These are phyloP conservation scores for Cyaniris semiargus DNA, from an alignment of 2,888 invertebrate species.

Conservation along the genomic window DNA sequence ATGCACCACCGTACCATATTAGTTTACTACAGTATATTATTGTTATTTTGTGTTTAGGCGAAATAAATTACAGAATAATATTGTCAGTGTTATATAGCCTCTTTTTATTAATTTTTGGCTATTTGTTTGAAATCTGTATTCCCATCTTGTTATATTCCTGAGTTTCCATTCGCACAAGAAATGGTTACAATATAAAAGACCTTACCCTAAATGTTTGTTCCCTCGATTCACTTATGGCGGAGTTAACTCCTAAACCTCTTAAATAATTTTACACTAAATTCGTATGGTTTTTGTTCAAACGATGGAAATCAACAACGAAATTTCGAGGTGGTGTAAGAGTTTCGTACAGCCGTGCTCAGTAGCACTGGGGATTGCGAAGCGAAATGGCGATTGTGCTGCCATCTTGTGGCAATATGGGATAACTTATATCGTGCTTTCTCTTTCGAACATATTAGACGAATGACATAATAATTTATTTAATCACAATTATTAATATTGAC, in stretches of 20 bases:
- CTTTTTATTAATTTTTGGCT: not conserved
- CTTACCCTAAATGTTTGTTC: slow-evolving; percentile 54
- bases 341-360: slow-evolving; percentile 75
- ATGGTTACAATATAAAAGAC: slow-evolving; percentile 37
- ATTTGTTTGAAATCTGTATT: not conserved
- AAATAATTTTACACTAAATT: slow-evolving; percentile 61
- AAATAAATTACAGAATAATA: not conserved
- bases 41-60: not conserved
- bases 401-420: not conserved
- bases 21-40: not conserved
- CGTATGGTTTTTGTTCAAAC: slow-evolving; percentile 60
- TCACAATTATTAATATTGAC: no score
- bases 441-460: no score
- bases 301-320: slow-evolving; percentile 52
- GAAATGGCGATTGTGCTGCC: not conserved
- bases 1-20: not conserved
- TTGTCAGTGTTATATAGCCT: not conserved
- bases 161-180: slow-evolving; percentile 34
- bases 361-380: slow-evolving; percentile 39
- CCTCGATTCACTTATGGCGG: slow-evolving; percentile 74
- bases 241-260: slow-evolving; percentile 59
- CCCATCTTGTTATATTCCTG: not conserved
- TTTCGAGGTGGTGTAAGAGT: slow-evolving; percentile 69
- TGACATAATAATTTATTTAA: no score
- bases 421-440: no score